phyloP scores from a whole-genome alignment of 2,113 vertebrate species.

The Odontophorus gujanensis region DNA sequence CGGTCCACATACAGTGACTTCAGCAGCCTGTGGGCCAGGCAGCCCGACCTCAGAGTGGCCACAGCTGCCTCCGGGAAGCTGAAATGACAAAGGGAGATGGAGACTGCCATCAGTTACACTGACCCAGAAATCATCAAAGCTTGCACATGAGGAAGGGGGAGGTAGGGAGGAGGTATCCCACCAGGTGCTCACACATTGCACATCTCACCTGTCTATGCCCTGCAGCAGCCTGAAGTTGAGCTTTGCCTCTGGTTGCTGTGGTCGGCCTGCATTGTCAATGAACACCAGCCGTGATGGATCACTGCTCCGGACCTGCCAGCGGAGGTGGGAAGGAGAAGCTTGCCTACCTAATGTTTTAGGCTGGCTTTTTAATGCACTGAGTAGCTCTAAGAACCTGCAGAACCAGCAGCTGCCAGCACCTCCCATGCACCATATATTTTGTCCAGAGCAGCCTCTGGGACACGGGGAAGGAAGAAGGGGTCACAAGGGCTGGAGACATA shows the following conservation, averaged over 20 bases:
- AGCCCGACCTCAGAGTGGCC: constrained; percentile 82
- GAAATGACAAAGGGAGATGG: not conserved
- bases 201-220: constrained; percentile 87
- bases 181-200: rapidly evolving
- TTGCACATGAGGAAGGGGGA: not conserved
- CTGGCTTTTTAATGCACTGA: not conserved
- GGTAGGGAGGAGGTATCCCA: not conserved
- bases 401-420: not conserved
- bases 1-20: constrained; percentile 82
- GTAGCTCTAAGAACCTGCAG: not conserved
- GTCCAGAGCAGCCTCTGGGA: not conserved
- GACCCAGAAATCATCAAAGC: too few species aligned
- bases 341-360: not conserved
- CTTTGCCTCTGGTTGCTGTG: constrained; percentile 81
- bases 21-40: constrained; percentile 84
- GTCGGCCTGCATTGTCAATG: constrained; percentile 90
- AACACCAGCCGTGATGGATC: constrained; percentile 87
- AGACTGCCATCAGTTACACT: not conserved
- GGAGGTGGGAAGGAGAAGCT: not conserved
- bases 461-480: not conserved
- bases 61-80: constrained; percentile 86
- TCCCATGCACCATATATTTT: not conserved
- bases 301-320: constrained; percentile 83
- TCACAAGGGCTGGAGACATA: constrained; percentile 32
- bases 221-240: constrained; percentile 92